Base-by-base conservation (phyloP, 1,140 invertebrate species). In the Drosophila trapezifrons region DNA sequence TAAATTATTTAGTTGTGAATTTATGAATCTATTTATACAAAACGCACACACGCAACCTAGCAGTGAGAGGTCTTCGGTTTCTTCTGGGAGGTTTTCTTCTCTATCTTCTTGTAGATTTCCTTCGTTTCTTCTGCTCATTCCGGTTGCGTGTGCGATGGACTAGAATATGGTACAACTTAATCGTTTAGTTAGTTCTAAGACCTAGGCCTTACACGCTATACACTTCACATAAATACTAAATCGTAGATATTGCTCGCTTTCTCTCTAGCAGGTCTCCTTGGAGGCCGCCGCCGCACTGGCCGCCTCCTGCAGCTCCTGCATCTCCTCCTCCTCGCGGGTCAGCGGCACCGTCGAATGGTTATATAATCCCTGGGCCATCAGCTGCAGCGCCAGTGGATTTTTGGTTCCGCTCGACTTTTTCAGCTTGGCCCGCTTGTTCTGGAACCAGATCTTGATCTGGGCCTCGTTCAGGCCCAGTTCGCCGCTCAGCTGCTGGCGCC, bases 391-490 rank as follows among this genome's bases (percentile, higher is more conserved):
- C 69, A 98, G 93, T 0, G 96, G 95, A 92, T 97, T 97, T 81
- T 96, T 96, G 54, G 95, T 94, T 0, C 97, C 97, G 45, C 94
- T 95, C 2, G 96, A 94, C 91, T 98, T 98, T 94, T 99, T 99
- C 87, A 98, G 96, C 93, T 99, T 99, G 59, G 98, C 98, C 57
- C 98, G 92, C 92, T 98, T 98, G 92, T 99, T 99, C 93, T 99
- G 97, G 92, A 98, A 98, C 96, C 96, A 97, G 78, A 99, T 99
- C 93, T 99, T 99, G 86, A 99, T 98, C 92, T 99, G 98, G 2
- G 97, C 96, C 92, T 99, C 98, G 92, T 98, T 98, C 12, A 99
- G 93, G 17, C 95, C 95, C 27, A 99, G 93, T 83, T 98, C 97
- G 15, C 94, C 93, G 20, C 98, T 97, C 45, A 99, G 93, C 75